phyloP scores from a whole-genome alignment of 1,140 invertebrate genomes.

The Drosophila guanche region DNA sequence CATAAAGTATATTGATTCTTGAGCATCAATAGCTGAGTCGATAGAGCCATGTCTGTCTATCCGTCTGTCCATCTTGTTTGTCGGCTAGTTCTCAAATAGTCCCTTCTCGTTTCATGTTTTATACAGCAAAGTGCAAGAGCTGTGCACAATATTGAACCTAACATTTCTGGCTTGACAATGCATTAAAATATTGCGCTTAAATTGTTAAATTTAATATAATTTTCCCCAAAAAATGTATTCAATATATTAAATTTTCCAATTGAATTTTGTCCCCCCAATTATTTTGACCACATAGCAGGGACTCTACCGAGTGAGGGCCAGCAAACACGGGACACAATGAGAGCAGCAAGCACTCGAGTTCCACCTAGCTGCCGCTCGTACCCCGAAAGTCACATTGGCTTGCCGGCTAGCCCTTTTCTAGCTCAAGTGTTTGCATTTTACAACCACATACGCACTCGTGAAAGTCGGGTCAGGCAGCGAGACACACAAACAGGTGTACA shows the following conservation, averaged over 20 bases:
- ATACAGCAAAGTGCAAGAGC: too few species aligned
- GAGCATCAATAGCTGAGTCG: too few species aligned
- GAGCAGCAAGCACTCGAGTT: constrained; percentile 28
- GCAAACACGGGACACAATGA: constrained; percentile 43
- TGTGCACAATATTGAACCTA: too few species aligned
- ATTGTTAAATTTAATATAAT: neutral
- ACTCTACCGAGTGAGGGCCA: constrained; percentile 4
- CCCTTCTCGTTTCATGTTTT: too few species aligned
- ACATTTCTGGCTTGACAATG: too few species aligned
- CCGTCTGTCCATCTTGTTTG: too few species aligned
- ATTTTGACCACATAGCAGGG: constrained; percentile 39
- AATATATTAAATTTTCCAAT: constrained; percentile 11
- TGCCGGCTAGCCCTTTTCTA: constrained; percentile 60
- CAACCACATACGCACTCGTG: constrained; percentile 52
- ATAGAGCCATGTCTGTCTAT: too few species aligned
- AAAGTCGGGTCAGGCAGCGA: constrained; percentile 15
- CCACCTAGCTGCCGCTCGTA: neutral
- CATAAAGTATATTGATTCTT: too few species aligned
- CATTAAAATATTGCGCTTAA: neutral
- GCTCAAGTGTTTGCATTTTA: constrained; percentile 79
- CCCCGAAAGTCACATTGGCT: constrained; percentile 37
- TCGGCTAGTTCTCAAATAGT: too few species aligned
- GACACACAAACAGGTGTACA: neutral
- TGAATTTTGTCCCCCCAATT: constrained; percentile 37
- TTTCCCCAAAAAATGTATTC: neutral